Base-by-base conservation (phyloP, 2,888 invertebrate species). In the Meganola albula region DNA sequence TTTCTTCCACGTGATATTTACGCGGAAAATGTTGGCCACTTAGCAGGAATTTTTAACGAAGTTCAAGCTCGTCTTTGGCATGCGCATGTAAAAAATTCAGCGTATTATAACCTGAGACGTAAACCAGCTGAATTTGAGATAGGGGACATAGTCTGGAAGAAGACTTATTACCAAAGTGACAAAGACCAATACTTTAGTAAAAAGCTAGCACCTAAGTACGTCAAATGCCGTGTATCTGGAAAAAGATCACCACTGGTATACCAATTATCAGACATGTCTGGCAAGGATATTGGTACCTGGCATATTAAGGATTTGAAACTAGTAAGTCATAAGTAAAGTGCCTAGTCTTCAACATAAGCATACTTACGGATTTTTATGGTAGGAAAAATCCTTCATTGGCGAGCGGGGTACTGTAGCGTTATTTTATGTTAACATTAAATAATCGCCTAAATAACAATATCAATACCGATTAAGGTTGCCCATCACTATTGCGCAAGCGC, bases 191-290 rank as follows among this genome's bases (percentile, higher is more conserved):
- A 24, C 4, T 54, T 54, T 18, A 22, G 16, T 16, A 16, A 16
- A 16, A 16, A 16, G 6, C 6, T 16, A 16, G 16, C 16, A 5
- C 16, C 16, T 5, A 49, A 53, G 22, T 48, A 26, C 31, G 22
- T 43, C 4, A 49, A 49, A 31, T 40, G 34, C 24, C 14, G 21
- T 1, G 23, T 50, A 10, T 16, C 20, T 8, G 10, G 7, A 1
- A 50, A 50, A 23, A 30, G 21, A 9, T 50, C 53, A 1, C 38
- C 38, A 2, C 24, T 48, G 1, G 48, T 53, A 0, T 53, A 53
- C 18, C 40, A 23, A 0, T 20, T 49, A 2, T 27, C 35, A 18
- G 46, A 49, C 16, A 39, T 41, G 40, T 23, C 25, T 5, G 49
- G 42, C 4, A 32, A 30, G 1, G 5, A 37, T 7, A 5, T 44